phyloP scores from a whole-genome alignment of 1,140 invertebrate genomes.

The Halictus rubicundus region DNA sequence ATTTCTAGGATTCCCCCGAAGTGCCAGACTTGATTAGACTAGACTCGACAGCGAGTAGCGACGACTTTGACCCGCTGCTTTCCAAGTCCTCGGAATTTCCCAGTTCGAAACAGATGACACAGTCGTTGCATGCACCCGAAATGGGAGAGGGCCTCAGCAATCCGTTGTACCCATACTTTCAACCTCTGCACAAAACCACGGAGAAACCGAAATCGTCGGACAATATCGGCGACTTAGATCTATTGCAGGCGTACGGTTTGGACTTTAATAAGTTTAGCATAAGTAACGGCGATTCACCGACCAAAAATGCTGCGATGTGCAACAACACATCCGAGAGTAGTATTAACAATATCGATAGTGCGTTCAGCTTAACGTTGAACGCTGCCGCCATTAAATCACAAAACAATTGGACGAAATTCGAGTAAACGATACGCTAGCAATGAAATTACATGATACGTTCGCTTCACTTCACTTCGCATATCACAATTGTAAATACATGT shows the following conservation, averaged over 20 bases:
- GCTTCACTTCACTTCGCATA: slow-evolving; percentile 38
- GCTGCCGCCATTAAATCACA: slow-evolving; percentile 73
- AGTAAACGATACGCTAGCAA: slow-evolving; percentile 61
- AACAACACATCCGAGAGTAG: slow-evolving; percentile 59
- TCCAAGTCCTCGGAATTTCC: slow-evolving; percentile 71
- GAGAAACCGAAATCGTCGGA: slow-evolving; percentile 66
- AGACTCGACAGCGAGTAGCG: slow-evolving; percentile 82
- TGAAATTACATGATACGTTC: slow-evolving; percentile 16
- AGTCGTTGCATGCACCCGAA: slow-evolving; percentile 76
- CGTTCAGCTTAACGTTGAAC: slow-evolving; percentile 71
- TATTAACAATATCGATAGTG: slow-evolving; percentile 70
- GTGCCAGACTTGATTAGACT: slow-evolving; percentile 83
- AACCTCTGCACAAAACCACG: slow-evolving; percentile 72
- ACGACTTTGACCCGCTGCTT: slow-evolving; percentile 84
- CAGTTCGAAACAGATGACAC: slow-evolving; percentile 76
- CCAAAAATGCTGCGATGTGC: slow-evolving; percentile 39
- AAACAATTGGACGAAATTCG: slow-evolving; percentile 80
- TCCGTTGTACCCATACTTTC: slow-evolving; percentile 83
- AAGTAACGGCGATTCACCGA: slow-evolving; percentile 68
- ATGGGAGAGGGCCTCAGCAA: slow-evolving; percentile 81
- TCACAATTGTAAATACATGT: slow-evolving; percentile 58
- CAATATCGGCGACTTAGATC: slow-evolving; percentile 79
- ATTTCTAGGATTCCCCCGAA: slow-evolving; percentile 68
- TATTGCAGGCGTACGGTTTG: slow-evolving; percentile 82
- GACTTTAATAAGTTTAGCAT: slow-evolving; percentile 79